Percentiles rank a stretch among this genome's conserved stretches.
Evolutionary conservation across 2,888 invertebrate species (phyloP).

Genomic region (Notodonta ziczac): DNA sequence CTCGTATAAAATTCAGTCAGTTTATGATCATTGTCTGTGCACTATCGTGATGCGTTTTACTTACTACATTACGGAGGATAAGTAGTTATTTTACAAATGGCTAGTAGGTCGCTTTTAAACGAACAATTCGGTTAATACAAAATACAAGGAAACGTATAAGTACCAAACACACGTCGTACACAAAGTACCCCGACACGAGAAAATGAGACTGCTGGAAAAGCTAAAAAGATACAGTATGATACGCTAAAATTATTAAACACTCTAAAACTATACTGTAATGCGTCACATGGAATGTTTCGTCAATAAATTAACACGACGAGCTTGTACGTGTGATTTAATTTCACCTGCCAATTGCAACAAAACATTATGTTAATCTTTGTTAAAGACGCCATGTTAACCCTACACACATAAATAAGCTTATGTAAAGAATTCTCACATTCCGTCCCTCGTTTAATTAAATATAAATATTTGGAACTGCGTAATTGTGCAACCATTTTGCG

Average conservation of each 20-base stretch:
- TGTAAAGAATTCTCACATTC: too few species aligned
- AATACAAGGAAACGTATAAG: neutral
- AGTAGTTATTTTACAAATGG: conserved; percentile 1
- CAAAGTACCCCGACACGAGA: neutral
- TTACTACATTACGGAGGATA: conserved; percentile 35
- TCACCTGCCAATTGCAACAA: neutral
- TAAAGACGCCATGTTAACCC: neutral
- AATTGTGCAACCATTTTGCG: too few species aligned
- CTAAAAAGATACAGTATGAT: conserved; percentile 18
- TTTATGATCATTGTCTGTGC: conserved; percentile 41
- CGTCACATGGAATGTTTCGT: conserved; percentile 61
- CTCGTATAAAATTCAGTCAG: conserved; percentile 64
- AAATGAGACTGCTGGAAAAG: conserved; percentile 5
- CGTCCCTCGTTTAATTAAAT: too few species aligned
- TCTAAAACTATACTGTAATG: conserved; percentile 33
- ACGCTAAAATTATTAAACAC: conserved; percentile 37
- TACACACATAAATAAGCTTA: neutral
- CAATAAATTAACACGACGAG: conserved; percentile 35
- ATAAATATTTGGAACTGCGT: too few species aligned
- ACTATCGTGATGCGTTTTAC: conserved; percentile 22
- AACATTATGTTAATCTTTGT: conserved; percentile 2
- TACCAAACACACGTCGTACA: neutral
- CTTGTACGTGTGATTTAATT: neutral
- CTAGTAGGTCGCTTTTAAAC: too few species aligned
- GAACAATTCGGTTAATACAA: neutral